phyloP scores from a whole-genome alignment of 2,113 vertebrate species.

The Rhinolophus sinicus region DNA sequence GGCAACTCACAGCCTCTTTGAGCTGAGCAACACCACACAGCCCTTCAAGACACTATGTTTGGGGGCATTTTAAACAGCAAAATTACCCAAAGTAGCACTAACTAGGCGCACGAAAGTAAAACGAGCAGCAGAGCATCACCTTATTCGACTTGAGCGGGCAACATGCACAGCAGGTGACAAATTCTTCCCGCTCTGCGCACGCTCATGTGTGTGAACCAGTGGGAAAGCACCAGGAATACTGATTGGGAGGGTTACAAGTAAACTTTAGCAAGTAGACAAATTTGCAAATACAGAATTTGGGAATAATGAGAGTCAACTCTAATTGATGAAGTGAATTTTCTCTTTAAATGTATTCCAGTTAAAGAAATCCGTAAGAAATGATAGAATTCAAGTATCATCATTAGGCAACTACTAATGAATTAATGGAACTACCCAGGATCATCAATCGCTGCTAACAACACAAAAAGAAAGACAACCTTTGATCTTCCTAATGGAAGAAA shows the following conservation, averaged over 20 bases:
- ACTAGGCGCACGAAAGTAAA: background rate
- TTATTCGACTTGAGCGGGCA: background rate
- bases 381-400: constrained; percentile 22
- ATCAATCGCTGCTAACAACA: background rate
- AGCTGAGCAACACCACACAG: background rate
- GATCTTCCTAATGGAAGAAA: background rate
- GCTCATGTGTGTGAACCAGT: background rate
- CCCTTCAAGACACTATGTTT: background rate
- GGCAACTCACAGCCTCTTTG: background rate
- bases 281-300: background rate
- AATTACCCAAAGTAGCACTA: background rate
- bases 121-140: background rate
- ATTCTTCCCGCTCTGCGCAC: background rate
- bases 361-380: constrained; percentile 27
- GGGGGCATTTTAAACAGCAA: background rate
- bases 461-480: background rate
- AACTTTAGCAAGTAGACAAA: background rate
- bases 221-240: background rate
- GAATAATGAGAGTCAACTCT: background rate
- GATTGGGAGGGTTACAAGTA: background rate
- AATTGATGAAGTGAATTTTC: background rate
- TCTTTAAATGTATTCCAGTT: background rate
- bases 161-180: background rate
- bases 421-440: background rate
- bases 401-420: constrained; percentile 6